Base-by-base conservation (phyloP, 2,113 vertebrate genomes). In the Menidia beryllina region DNA sequence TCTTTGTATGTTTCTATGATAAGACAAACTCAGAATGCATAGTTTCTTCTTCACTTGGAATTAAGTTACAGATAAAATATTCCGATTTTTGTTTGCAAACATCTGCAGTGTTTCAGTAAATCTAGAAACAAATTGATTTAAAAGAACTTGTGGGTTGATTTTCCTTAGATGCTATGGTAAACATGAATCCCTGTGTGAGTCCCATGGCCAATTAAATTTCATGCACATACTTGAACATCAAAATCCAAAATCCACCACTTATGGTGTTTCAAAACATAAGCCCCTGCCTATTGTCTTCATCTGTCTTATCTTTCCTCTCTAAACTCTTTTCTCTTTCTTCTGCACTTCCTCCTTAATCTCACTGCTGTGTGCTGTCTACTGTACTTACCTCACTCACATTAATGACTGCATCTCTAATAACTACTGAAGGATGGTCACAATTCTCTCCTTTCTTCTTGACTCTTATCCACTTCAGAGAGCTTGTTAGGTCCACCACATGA, bases 361-460 rank as follows among this genome's bases (percentile, higher is more conserved):
- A 36, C 38, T 63, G 26, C 60, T 68, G 70, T 41, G 69, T 77
- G 59, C 67, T 74, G 77, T 82, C 77, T 85, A 39, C 41, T 67
- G 26, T 47, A 47, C 64, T 82, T 87, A 47, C 27, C 88, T 79
- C 80, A 83, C 90, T 78, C 89, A 69, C 90, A 83, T 60, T 88
- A 69, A 91, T 69, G 67, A 82, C 66, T 88, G 74, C 67, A 74
- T 84, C 83, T 81, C 83, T 86, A 90, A 94, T 88, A 92, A 90
- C 90, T 88, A 90, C 88, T 83, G 86, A 91, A 86, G 58, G 45
- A 86, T 50, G 60, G 85, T 79, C 66, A 81, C 72, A 54, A 81
- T 77, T 85, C 73, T 77, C 59, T 53, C 56, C 80, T 84, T 88
- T 88, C 80, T 86, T 77, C 69, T 70, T 75, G 75, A 83, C 85